Evolutionary conservation across 1,140 invertebrate genomes (phyloP).

Genomic region (Antheraea pernyi): DNA sequence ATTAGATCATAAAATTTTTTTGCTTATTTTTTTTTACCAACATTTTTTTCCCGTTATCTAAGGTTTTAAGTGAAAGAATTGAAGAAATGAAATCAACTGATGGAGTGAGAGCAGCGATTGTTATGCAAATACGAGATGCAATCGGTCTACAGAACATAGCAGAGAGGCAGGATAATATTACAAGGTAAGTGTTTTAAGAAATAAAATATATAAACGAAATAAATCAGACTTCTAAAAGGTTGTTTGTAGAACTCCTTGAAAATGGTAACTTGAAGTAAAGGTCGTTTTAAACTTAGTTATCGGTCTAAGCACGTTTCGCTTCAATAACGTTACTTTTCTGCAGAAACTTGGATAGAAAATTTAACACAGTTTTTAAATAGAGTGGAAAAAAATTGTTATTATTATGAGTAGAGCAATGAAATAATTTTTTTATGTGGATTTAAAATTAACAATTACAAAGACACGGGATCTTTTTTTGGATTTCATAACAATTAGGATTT

Average conservation of each 20-base stretch:
- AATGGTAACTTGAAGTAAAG: neutral
- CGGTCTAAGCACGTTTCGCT: constrained; percentile 16
- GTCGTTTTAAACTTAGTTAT: constrained; percentile 2
- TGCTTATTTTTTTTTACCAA: neutral
- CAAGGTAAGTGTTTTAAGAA: constrained; percentile 78
- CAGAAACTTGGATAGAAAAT: constrained; percentile 7
- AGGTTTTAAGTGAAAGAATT: constrained; percentile 90
- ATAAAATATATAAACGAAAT: neutral
- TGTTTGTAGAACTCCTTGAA: neutral
- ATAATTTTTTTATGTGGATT: too few relatives aligned
- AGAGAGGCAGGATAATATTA: constrained; percentile 86
- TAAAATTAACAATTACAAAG: too few relatives aligned
- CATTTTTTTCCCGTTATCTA: neutral
- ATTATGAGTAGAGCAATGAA: neutral
- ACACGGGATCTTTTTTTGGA: too few relatives aligned
- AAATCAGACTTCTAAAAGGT: neutral
- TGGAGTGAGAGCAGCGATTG: constrained; percentile 91
- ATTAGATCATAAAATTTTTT: too few relatives aligned
- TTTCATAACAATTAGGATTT: too few relatives aligned
- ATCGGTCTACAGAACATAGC: constrained; percentile 87
- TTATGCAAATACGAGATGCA: constrained; percentile 92
- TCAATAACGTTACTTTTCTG: constrained; percentile 17
- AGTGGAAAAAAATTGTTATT: too few relatives aligned
- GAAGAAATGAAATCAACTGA: constrained; percentile 86
- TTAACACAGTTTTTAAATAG: neutral